Evolutionary conservation across 2,797 vertebrate genomes (phyloP).

Genomic region (Craterocephalus amniculus): DNA sequence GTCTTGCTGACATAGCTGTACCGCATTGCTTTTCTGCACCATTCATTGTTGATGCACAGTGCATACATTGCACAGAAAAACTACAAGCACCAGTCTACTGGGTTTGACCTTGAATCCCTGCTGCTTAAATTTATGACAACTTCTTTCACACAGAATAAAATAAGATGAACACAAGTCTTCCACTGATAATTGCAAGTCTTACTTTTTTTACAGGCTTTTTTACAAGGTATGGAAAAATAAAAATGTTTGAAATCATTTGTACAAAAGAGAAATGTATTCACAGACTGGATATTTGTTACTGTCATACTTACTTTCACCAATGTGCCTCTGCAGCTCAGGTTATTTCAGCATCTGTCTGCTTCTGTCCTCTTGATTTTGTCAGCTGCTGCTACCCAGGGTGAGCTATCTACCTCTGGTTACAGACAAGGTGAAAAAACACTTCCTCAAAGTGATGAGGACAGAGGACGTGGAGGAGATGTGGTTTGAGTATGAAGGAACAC

Average conservation of each 20-base stretch:
- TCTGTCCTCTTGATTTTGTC: constrained; percentile 11
- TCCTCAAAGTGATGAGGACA: constrained; percentile 93
- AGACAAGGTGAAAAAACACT: constrained; percentile 99
- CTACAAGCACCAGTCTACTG: neutral
- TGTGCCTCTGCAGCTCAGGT: neutral
- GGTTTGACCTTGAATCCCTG: neutral
- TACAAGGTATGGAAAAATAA: too few relatives aligned
- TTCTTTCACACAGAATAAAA: neutral
- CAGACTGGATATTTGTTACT: neutral
- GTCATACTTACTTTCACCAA: neutral
- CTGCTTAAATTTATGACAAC: neutral
- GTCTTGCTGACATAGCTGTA: neutral
- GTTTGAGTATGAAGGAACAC: constrained; percentile 97
- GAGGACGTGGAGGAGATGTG: constrained; percentile 97
- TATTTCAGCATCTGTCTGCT: neutral
- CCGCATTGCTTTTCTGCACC: neutral
- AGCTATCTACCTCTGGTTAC: constrained; percentile 97
- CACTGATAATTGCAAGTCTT: neutral
- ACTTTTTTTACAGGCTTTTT: neutral
- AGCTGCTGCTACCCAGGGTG: constrained; percentile 96
- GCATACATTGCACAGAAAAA: neutral
- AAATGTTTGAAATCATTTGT: neutral
- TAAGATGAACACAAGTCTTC: neutral
- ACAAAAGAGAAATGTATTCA: neutral
- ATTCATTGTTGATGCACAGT: neutral